Conservation (phyloP, 2,797 vertebrate genomes). For the Urocyon cinereoargenteus region DNA sequence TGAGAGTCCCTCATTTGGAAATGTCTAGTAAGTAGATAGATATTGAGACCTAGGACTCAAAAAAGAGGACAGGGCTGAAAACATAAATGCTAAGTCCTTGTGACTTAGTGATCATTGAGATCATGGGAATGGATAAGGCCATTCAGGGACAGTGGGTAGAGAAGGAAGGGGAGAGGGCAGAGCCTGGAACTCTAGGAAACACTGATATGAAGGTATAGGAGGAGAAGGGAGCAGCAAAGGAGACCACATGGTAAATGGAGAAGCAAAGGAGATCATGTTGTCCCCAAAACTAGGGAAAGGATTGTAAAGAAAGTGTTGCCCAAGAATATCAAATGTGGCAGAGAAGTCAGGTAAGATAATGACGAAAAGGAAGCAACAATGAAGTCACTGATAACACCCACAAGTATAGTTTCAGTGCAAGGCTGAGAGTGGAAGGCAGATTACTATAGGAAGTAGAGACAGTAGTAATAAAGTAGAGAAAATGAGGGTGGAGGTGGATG, state of each 20-base stretch:
- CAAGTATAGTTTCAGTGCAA: background rate
- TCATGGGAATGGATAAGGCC: background rate
- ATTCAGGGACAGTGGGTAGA: background rate
- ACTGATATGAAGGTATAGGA: background rate
- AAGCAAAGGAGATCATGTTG: background rate
- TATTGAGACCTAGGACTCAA: background rate
- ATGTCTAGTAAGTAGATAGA: background rate
- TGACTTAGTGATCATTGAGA: background rate
- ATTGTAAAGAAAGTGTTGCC: constrained; percentile 1
- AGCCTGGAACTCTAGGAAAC: background rate
- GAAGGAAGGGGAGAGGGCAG: background rate
- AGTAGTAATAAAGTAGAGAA: background rate
- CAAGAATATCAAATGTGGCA: background rate
- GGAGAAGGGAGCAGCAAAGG: background rate
- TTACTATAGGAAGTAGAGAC: background rate
- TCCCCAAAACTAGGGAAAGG: background rate
- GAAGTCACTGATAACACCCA: background rate
- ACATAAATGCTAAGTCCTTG: background rate
- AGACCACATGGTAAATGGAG: background rate
- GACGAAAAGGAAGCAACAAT: background rate
- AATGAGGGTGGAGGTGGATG: background rate
- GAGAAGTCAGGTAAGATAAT: background rate
- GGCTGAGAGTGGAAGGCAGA: background rate
- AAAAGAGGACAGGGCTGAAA: background rate
- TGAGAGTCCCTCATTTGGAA: background rate